These are phyloP conservation scores for Rhynchonycteris naso DNA, from an alignment of 2,797 vertebrate species.

Conservation along the genomic window DNA sequence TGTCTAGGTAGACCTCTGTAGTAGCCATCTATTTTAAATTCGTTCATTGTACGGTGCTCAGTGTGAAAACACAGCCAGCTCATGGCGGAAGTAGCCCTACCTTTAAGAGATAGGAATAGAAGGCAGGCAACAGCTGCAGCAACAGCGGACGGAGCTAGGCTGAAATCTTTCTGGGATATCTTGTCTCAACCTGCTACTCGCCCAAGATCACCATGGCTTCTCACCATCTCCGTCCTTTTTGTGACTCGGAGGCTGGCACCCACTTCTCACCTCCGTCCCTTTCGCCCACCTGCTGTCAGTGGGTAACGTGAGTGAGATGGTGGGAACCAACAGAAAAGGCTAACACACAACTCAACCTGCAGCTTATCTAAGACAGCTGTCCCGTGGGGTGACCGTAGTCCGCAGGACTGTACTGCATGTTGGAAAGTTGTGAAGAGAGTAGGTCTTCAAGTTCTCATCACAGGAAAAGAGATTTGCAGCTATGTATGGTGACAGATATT, in stretches of 20 bases:
- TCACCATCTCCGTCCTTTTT: too few relatives aligned
- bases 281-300: neutral
- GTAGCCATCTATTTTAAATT: neutral
- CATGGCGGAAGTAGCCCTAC: neutral
- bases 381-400: neutral
- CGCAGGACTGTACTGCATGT: neutral
- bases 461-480: neutral
- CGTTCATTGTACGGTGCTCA: neutral
- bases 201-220: fast-evolving
- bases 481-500: neutral
- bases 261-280: neutral
- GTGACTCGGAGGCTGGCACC: neutral
- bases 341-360: neutral
- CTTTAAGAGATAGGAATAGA: neutral
- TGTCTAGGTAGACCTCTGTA: neutral
- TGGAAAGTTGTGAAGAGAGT: neutral
- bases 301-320: neutral
- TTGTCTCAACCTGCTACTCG: neutral
- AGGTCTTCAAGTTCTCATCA: neutral
- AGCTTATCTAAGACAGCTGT: neutral
- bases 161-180: neutral
- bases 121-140: neutral
- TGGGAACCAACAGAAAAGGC: neutral
- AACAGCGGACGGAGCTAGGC: neutral
- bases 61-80: neutral